These are phyloP conservation scores for Julus scandinavius DNA, from an alignment of 2,888 invertebrate genomes.

Conservation along the genomic window DNA sequence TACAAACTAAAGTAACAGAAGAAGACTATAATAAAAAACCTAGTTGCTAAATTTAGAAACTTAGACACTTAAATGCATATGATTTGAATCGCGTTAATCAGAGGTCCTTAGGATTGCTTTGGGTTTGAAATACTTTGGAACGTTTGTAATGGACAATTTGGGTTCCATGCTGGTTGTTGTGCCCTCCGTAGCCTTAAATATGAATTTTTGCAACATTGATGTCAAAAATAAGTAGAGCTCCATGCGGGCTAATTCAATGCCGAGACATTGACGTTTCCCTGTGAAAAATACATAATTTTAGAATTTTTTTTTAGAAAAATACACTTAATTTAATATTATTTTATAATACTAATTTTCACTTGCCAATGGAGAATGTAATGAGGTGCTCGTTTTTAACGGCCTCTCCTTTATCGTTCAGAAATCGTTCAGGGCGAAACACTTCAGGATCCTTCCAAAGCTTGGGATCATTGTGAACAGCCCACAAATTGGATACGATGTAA, in stretches of 20 bases:
- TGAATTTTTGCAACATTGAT: constrained; percentile 53
- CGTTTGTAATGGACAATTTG: not conserved
- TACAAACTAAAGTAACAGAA: too few species aligned
- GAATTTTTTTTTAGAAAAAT: not conserved
- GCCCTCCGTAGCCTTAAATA: not conserved
- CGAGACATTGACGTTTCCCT: constrained; percentile 54
- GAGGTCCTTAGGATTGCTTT: not conserved
- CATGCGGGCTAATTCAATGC: constrained; percentile 27
- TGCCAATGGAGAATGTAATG: constrained; percentile 57
- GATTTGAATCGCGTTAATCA: not conserved
- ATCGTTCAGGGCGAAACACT: constrained; percentile 56
- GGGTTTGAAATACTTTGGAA: not conserved
- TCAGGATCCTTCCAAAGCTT: constrained; percentile 54
- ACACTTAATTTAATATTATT: not conserved
- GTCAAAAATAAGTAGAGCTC: constrained; percentile 52
- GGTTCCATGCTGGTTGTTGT: not conserved
- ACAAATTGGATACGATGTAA: constrained; percentile 52
- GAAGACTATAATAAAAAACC: too few species aligned
- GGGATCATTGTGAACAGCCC: constrained; percentile 53
- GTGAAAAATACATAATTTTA: not conserved
- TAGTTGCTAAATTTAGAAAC: too few species aligned
- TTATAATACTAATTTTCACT: not conserved
- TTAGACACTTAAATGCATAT: too few species aligned
- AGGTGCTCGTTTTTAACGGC: constrained; percentile 54
- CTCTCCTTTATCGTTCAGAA: constrained; percentile 55